phyloP scores from a whole-genome alignment of 2,113 vertebrate genomes.

The Podarcis raffonei region DNA sequence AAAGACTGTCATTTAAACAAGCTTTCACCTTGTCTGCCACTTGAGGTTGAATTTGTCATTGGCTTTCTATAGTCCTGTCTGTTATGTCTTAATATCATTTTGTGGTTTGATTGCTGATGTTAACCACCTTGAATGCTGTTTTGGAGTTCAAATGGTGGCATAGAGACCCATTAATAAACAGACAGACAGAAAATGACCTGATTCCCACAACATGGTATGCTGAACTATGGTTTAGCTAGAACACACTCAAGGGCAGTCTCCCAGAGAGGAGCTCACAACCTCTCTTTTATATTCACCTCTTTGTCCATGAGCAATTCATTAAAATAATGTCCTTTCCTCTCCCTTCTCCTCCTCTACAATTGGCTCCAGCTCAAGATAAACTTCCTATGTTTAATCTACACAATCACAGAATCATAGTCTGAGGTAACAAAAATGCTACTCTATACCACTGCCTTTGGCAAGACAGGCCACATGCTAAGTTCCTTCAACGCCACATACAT shows the following conservation, averaged over 20 bases:
- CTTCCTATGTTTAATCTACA: background rate
- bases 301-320: background rate
- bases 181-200: background rate
- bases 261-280: too few relatives aligned
- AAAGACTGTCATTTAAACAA: too few relatives aligned
- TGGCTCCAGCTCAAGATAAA: background rate
- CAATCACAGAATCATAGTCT: background rate
- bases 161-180: background rate
- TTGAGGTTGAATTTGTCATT: too few relatives aligned
- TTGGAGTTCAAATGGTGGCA: background rate
- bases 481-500: background rate
- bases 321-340: too few relatives aligned
- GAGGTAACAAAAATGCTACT: background rate
- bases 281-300: background rate
- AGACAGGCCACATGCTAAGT: background rate
- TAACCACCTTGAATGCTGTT: background rate
- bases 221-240: background rate
- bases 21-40: too few relatives aligned
- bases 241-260: too few relatives aligned
- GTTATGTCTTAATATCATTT: too few relatives aligned
- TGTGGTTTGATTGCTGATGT: too few relatives aligned
- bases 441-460: background rate
- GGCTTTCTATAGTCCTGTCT: too few relatives aligned
- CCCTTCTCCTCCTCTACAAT: too few relatives aligned
- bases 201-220: background rate